A percentile compares a stretch with the other conserved stretches of the same genome.
These are phyloP conservation scores for Polyommatus icarus DNA, from an alignment of 2,888 invertebrate species.

Conservation along the genomic window DNA sequence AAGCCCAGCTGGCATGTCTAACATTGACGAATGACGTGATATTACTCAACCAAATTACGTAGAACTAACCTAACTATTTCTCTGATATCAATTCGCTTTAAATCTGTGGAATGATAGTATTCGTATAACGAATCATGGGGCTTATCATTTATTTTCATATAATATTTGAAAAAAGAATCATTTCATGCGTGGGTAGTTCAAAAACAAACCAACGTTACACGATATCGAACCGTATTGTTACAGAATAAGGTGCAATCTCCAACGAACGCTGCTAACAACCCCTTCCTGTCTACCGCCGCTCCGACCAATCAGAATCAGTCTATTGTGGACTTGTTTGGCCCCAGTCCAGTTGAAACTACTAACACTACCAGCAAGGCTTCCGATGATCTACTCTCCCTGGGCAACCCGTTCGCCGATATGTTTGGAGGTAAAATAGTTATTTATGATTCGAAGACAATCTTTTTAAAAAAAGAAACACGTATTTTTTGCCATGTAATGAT, in stretches of 20 bases:
- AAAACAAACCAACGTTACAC: neutral
- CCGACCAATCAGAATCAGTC: constrained; percentile 60
- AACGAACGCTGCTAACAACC: constrained; percentile 88
- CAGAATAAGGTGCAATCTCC: constrained; percentile 89
- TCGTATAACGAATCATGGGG: neutral
- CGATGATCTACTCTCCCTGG: constrained; percentile 92
- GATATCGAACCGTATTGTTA: constrained; percentile 37
- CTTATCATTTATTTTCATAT: neutral
- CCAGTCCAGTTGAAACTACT: constrained; percentile 69
- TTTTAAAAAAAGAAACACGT: no score
- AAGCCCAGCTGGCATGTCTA: no score
- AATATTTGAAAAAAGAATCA: neutral
- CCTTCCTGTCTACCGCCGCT: constrained; percentile 89
- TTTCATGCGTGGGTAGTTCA: neutral
- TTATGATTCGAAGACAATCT: no score
- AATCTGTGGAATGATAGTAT: neutral
- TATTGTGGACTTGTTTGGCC: constrained; percentile 90
- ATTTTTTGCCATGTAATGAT: no score
- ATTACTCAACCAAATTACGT: neutral
- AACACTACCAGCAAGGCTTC: constrained; percentile 80
- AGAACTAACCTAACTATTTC: neutral
- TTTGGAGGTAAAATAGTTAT: constrained; percentile 77
- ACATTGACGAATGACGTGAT: no score
- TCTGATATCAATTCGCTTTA: neutral
- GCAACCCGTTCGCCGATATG: constrained; percentile 96